Conservation (phyloP, 2,113 vertebrate species). For the Percina caprodes region DNA sequence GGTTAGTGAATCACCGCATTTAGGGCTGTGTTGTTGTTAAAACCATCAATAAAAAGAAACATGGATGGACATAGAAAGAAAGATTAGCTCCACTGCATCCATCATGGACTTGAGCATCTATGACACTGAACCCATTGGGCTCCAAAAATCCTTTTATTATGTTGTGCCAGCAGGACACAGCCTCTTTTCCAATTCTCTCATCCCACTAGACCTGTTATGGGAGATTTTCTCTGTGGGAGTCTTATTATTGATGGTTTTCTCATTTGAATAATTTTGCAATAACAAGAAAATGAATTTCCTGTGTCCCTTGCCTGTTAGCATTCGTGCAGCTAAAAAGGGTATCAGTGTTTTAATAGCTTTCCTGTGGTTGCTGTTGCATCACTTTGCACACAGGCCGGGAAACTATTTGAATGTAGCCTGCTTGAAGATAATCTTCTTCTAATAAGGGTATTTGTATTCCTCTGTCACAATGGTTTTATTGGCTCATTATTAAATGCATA, state of each 20-base stretch:
- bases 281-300: conserved; percentile 75
- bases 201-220: conserved; percentile 66
- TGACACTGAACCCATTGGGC: conserved; percentile 39
- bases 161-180: conserved; percentile 50
- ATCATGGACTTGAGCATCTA: conserved; percentile 36
- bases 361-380: conserved; percentile 72
- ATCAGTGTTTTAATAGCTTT: conserved; percentile 70
- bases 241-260: conserved; percentile 77
- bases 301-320: conserved; percentile 57
- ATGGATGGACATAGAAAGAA: background rate
- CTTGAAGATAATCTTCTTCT: conserved; percentile 67
- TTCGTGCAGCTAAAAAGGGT: conserved; percentile 57
- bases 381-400: conserved; percentile 54
- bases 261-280: conserved; percentile 83
- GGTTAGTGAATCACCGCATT: conserved; percentile 42
- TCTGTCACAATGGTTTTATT: conserved; percentile 59
- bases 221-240: conserved; percentile 73
- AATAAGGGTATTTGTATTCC: conserved; percentile 69
- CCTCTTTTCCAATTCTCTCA: conserved; percentile 65
- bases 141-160: conserved; percentile 62
- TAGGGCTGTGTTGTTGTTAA: conserved; percentile 42
- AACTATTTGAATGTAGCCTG: conserved; percentile 62
- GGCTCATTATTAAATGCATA: conserved; percentile 59
- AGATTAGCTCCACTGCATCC: conserved; percentile 26
- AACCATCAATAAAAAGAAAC: conserved; percentile 28